phyloP scores from a whole-genome alignment of 2,797 vertebrate species.

The Mus minutoides region DNA sequence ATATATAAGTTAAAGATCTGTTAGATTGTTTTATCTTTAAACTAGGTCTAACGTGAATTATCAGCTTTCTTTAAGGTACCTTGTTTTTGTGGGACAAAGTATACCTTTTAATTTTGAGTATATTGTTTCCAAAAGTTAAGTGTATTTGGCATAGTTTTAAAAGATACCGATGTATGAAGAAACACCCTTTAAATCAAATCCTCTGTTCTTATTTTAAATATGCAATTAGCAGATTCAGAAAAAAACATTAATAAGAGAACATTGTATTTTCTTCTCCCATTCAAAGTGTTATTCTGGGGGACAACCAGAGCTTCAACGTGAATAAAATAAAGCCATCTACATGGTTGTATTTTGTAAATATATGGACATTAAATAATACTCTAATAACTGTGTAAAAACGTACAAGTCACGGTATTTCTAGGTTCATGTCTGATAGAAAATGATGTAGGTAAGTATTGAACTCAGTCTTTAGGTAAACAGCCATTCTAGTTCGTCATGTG shows the following conservation, averaged over 20 bases:
- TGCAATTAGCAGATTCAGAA: slow-evolving; percentile 15
- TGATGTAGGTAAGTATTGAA: background rate
- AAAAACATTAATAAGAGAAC: background rate
- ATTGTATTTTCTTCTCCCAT: slow-evolving; percentile 17
- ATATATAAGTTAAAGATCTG: background rate
- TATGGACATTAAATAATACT: slow-evolving; percentile 1
- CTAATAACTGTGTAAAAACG: background rate
- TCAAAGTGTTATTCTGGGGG: background rate
- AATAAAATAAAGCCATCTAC: slow-evolving; percentile 17
- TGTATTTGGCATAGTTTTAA: slow-evolving; percentile 6
- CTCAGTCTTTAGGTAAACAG: slow-evolving; percentile 35
- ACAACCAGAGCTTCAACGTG: slow-evolving; percentile 8
- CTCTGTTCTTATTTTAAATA: slow-evolving; percentile 35
- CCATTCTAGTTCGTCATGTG: background rate
- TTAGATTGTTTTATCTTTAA: slow-evolving; percentile 27
- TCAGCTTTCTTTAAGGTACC: slow-evolving; percentile 15
- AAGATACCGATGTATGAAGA: slow-evolving; percentile 27
- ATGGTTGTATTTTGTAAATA: background rate
- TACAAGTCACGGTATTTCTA: background rate
- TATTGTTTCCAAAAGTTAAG: slow-evolving; percentile 29
- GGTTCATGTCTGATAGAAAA: background rate
- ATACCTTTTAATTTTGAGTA: slow-evolving; percentile 8
- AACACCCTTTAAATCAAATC: slow-evolving; percentile 24
- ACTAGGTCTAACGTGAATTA: slow-evolving; percentile 23
- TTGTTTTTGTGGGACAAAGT: slow-evolving; percentile 39